Conservation (phyloP, 2,113 vertebrate species). For the Gavialis gangeticus region DNA sequence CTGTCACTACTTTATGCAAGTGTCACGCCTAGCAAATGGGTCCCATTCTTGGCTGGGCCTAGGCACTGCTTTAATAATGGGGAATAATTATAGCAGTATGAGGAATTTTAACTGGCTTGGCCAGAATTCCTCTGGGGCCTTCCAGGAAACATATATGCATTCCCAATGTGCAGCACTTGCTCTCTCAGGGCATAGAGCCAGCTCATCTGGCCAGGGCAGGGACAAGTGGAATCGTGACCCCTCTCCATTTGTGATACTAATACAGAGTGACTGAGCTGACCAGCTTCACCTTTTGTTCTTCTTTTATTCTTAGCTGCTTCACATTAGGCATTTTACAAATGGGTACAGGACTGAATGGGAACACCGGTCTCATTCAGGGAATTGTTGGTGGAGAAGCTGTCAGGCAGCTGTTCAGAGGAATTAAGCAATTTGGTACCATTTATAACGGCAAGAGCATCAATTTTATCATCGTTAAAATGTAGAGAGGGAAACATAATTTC, state of each 20-base stretch:
- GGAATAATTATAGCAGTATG: too few species aligned
- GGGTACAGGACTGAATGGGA: neutral
- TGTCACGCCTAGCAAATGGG: neutral
- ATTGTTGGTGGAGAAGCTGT: neutral
- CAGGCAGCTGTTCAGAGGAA: slow-evolving; percentile 51
- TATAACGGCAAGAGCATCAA: neutral
- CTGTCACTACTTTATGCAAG: neutral
- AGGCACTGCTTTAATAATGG: too few species aligned
- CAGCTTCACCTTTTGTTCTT: neutral
- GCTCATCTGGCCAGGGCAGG: too few species aligned
- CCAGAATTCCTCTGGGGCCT: too few species aligned
- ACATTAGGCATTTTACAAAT: neutral
- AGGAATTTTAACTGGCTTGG: too few species aligned
- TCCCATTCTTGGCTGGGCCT: neutral
- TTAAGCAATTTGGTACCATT: neutral
- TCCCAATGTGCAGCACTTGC: too few species aligned
- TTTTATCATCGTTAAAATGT: neutral
- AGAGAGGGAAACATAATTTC: neutral
- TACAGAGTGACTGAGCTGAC: neutral
- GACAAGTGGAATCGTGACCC: too few species aligned
- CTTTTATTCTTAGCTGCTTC: neutral
- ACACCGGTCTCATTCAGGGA: neutral
- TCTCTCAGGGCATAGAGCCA: too few species aligned
- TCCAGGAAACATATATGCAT: too few species aligned
- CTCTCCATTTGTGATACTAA: too few species aligned